Base-by-base conservation (phyloP, 1,140 invertebrate species). In the Dinothrombium tinctorium region DNA sequence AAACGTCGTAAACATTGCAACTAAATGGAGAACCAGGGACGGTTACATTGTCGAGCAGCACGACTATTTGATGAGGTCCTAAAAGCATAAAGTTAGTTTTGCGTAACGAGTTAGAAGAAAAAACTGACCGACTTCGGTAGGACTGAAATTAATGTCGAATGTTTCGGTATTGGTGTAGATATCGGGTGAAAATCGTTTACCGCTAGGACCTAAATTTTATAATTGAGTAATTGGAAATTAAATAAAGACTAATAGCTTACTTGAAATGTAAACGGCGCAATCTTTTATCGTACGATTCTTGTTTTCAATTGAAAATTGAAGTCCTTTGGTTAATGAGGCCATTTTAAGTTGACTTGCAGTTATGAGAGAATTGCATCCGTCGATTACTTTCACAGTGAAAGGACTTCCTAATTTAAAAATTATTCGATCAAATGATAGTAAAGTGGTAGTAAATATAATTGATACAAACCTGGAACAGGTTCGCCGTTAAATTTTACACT, bases 401-500 rank as follows among this genome's bases (percentile, higher is more conserved):
- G 83, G 82, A 24, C 81, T 87, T 7, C 82, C 80, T 66, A 49
- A 46, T 31, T 15, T 25, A n/a, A 35, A 21, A 3, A 38, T 19
- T 4, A 36, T 22, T 19, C 20, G 17, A 42, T 12, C 11, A 36
- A 35, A 20, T 42, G 17, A 8, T 25, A 28, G 22, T 28, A 28
- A 25, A 28, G 14, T 29, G 7, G 12, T 28, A n/a, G 3, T 9
- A 31, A 17, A 20, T 26, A 39, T 19, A 28, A 29, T 6, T 39
- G 11, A 14, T 8, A 32, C 49, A 51, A 50, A 72, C 73, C 74
- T 41, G 84, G 84, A 5, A 95, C 82, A 19, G 79, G 73, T 59
- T 90, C 43, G 11, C 84, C 86, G 61, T 98, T 98, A 57, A 96
- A 96, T 47, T 86, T 72, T 23, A 95, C 82, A 42, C 80, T 87